Base-by-base conservation (phyloP, 2,888 invertebrate species). In the Pinctada fucata region DNA sequence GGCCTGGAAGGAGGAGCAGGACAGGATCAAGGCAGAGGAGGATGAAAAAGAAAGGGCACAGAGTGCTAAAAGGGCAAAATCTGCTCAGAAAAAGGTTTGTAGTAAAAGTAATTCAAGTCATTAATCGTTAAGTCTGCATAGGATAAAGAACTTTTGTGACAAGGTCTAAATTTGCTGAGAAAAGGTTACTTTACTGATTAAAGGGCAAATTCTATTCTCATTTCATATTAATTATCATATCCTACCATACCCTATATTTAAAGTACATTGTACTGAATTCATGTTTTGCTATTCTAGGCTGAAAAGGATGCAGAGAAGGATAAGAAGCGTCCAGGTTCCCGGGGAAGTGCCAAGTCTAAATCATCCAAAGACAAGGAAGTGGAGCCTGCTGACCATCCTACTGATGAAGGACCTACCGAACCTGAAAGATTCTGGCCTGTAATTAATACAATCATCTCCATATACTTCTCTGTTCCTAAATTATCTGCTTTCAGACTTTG, bases 1-100 rank as follows among this genome's bases (percentile, higher is more conserved):
- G 79, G 91, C 91, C 0, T 86, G 84, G 87, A 90, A 91, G 76
- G 84, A 86, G 68, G 92, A 92, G 67, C 88, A 88, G 79, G 90
- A 91, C 5, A 82, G 81, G 68, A n/a, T 87, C 1, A 88, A 87
- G 69, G 84, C 85, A 5, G 92, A 92, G 76, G 91, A 90, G 64
- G 92, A 91, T 3, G 92, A 91, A 71, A 89, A 89, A 75, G 91
- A 91, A 76, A 83, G 84, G 73, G 83, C 78, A 3, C 89, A 88
- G 79, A 83, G 85, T 79, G 90, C 89, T 50, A 91, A 88, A 75
- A 68, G 86, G 10, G 85, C 84, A 45, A 86, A 85, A 76, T 90
- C 91, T 63, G 88, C 90, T 3, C 65, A 51, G n/a, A 84, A 88
- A 77, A 91, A 90, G 88, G 90, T 90, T 71, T 64, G 58, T 73